These are phyloP conservation scores for Drosophila lacteicornis DNA, from an alignment of 1,140 invertebrate species.

Conservation along the genomic window DNA sequence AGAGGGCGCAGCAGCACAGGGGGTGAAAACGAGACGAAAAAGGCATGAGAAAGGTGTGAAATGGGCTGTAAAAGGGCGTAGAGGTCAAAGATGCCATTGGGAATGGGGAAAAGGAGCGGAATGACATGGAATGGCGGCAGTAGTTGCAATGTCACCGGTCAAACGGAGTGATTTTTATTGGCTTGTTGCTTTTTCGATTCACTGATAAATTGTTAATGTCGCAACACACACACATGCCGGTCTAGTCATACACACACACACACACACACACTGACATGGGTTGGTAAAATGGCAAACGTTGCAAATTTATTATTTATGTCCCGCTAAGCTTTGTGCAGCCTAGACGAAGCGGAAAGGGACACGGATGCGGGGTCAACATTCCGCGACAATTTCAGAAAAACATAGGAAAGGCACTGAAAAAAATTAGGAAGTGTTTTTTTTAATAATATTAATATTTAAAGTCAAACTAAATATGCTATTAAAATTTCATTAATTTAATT, in stretches of 20 bases:
- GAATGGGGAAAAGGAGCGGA: not conserved
- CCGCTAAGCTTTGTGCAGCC: slow-evolving; percentile 71
- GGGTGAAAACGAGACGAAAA: not conserved
- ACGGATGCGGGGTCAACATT: slow-evolving; percentile 3
- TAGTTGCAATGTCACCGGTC: slow-evolving; percentile 65
- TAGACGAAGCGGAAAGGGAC: slow-evolving; percentile 15
- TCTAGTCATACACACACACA: slow-evolving; percentile 40
- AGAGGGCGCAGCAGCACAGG: not conserved
- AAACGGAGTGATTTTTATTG: slow-evolving; percentile 81
- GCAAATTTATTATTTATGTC: slow-evolving; percentile 80
- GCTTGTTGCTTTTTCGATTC: slow-evolving; percentile 80
- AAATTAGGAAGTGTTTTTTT: not conserved
- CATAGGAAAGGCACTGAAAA: not conserved
- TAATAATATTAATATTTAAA: too few relatives aligned
- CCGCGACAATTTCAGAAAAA: slow-evolving; percentile 33
- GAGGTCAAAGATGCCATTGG: slow-evolving; percentile 2
- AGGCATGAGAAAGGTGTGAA: not conserved
- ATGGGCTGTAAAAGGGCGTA: slow-evolving; percentile 18
- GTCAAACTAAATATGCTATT: too few relatives aligned
- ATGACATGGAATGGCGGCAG: slow-evolving; percentile 6
- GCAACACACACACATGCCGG: slow-evolving; percentile 10
- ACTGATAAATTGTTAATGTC: slow-evolving; percentile 80
- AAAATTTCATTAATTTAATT: too few relatives aligned
- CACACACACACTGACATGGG: slow-evolving; percentile 32
- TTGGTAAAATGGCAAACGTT: slow-evolving; percentile 70